These are phyloP conservation scores for Chloroclysta siterata DNA, from an alignment of 2,888 invertebrate species.

Conservation along the genomic window DNA sequence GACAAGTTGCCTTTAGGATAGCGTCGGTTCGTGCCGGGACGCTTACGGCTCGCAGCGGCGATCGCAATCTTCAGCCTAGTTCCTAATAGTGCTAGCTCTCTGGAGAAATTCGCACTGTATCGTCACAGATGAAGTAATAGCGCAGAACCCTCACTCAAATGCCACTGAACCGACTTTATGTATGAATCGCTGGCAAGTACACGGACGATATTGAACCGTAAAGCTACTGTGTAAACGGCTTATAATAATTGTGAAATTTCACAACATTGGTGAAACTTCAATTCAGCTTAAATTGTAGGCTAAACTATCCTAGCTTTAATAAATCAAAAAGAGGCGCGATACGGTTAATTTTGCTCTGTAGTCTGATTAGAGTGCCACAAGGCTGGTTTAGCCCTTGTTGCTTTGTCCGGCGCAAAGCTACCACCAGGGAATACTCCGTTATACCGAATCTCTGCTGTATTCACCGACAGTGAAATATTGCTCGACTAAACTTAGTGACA, in stretches of 20 bases:
- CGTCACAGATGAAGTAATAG: conserved; percentile 33
- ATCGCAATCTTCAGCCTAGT: conserved; percentile 69
- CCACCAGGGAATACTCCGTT: conserved; percentile 53
- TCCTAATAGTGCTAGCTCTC: conserved; percentile 67
- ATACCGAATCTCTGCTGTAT: conserved; percentile 45
- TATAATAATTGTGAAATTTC: not conserved
- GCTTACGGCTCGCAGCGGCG: conserved; percentile 67
- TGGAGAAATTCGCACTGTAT: conserved; percentile 66
- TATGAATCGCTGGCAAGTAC: not conserved
- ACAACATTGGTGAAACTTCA: not conserved
- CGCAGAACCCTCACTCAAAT: conserved; percentile 3
- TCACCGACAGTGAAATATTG: conserved; percentile 46
- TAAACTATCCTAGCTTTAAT: not conserved
- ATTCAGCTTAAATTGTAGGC: not conserved
- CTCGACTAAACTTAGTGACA: conserved; percentile 41
- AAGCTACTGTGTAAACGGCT: not conserved
- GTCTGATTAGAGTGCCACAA: not conserved
- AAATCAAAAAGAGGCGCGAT: not conserved
- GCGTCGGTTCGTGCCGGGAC: conserved; percentile 72
- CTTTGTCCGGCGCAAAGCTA: conserved; percentile 60
- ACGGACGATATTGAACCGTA: conserved; percentile 1
- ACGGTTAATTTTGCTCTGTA: conserved; percentile 3
- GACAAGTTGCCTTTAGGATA: conserved; percentile 73
- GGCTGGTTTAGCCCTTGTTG: conserved; percentile 50
- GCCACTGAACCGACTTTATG: not conserved